A percentile compares a stretch with the other conserved stretches of the same genome.
Conservation (phyloP, 2,888 invertebrate genomes). For the Sepioteuthis lessoniana region DNA sequence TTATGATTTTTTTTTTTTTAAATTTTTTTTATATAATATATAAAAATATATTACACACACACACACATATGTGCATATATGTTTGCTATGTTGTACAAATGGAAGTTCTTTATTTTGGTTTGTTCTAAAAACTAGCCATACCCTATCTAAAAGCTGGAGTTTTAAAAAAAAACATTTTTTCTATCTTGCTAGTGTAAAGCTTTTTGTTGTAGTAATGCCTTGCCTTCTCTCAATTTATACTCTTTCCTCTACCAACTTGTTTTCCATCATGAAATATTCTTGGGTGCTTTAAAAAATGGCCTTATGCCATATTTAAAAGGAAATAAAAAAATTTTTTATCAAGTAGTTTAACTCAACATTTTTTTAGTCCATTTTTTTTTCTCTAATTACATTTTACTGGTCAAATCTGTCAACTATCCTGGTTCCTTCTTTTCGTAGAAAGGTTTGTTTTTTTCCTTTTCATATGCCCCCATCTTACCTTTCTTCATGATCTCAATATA, state of each 20-base stretch:
- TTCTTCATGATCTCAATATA: background rate
- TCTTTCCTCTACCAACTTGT: background rate
- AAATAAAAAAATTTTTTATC: background rate
- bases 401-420: too few species aligned
- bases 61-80: background rate
- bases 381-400: too few species aligned
- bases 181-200: background rate
- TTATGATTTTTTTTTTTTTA: background rate
- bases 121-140: background rate
- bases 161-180: background rate
- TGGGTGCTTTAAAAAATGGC: slow-evolving; percentile 4
- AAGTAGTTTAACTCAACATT: too few species aligned
- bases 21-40: too few species aligned
- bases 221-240: background rate
- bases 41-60: too few species aligned
- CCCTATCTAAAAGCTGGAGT: background rate
- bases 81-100: background rate
- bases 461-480: background rate
- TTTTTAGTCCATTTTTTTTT: too few species aligned
- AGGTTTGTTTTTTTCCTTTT: too few species aligned
- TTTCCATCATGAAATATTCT: background rate
- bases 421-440: too few species aligned
- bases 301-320: background rate
- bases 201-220: slow-evolving; percentile 24
- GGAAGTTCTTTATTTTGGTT: background rate